phyloP scores from a whole-genome alignment of 2,113 vertebrate genomes.

The Motacilla tschutschensis region DNA sequence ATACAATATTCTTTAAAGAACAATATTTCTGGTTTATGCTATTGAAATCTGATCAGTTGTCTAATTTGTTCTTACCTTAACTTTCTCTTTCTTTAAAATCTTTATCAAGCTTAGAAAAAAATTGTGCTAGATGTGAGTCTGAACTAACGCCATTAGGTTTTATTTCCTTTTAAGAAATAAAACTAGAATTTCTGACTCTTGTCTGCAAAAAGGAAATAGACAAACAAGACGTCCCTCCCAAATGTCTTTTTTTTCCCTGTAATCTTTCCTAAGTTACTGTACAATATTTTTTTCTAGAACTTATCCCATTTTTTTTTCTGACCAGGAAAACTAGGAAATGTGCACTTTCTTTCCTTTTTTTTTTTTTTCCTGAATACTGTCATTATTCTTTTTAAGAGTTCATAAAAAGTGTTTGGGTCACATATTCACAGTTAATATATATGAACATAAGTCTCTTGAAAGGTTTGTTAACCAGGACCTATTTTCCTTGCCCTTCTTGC shows the following conservation, averaged over 20 bases:
- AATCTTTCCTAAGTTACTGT: background rate
- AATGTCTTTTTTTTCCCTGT: background rate
- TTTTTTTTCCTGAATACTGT: background rate
- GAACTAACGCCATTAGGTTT: background rate
- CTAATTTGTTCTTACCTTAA: background rate
- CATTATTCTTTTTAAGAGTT: background rate
- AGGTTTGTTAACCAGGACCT: background rate
- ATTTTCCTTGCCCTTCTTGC: background rate
- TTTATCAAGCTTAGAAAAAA: background rate
- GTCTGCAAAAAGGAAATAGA: background rate
- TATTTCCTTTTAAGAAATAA: background rate
- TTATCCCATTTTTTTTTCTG: background rate
- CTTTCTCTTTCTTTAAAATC: background rate
- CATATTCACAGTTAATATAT: background rate
- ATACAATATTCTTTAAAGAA: fast-evolving
- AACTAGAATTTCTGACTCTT: background rate
- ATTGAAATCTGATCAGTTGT: background rate
- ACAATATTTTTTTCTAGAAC: background rate
- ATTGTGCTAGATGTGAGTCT: background rate
- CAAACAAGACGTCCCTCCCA: background rate
- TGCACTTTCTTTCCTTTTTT: fast-evolving
- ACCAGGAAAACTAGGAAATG: background rate
- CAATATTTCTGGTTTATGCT: background rate
- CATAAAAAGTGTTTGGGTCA: background rate
- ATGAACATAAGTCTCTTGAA: background rate